A percentile compares a stretch with the other conserved stretches of the same genome.
Evolutionary conservation across 2,797 vertebrate species (phyloP).

Genomic region (Leptoclinus maculatus): DNA sequence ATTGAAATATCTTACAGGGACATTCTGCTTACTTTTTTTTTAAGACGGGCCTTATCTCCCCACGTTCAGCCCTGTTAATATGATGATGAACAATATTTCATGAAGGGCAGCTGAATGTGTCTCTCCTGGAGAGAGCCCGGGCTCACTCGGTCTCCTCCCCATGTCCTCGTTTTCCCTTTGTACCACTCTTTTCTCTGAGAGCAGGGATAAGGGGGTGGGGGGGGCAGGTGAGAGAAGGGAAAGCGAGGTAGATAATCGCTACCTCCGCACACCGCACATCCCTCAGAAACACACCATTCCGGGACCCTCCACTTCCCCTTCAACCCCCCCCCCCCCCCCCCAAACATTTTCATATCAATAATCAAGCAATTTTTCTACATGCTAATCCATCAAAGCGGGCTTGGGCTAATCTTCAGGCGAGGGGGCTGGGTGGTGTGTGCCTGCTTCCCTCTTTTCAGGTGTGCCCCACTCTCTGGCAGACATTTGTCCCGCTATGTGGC

Average conservation of each 20-base stretch:
- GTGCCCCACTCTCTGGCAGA: slow-evolving; percentile 92
- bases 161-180: slow-evolving; percentile 89
- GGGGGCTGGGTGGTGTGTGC: slow-evolving; percentile 57
- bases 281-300: slow-evolving; percentile 50
- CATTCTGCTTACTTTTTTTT: slow-evolving; percentile 84
- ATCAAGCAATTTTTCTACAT: slow-evolving; percentile 98
- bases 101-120: slow-evolving; percentile 86
- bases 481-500: slow-evolving; percentile 92
- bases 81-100: slow-evolving; percentile 91
- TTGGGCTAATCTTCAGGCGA: slow-evolving; percentile 91
- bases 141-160: slow-evolving; percentile 78
- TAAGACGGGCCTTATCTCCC: slow-evolving; percentile 85
- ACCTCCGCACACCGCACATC: slow-evolving; percentile 51
- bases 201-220: slow-evolving; percentile 68
- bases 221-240: slow-evolving; percentile 83
- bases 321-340: slow-evolving; percentile 23
- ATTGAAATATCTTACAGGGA: slow-evolving; percentile 85
- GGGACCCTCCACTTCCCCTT: slow-evolving; percentile 47
- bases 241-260: slow-evolving; percentile 76
- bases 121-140: slow-evolving; percentile 83
- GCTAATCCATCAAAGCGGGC: slow-evolving; percentile 99
- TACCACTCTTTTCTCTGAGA: slow-evolving; percentile 81
- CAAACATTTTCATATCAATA: slow-evolving; percentile 99
- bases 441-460: slow-evolving; percentile 89
- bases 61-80: slow-evolving; percentile 90